Evolutionary conservation across 2,888 invertebrate genomes (phyloP), one percentile per base, ranked within the genome.

Genomic region (Melanostoma mellinum): DNA sequence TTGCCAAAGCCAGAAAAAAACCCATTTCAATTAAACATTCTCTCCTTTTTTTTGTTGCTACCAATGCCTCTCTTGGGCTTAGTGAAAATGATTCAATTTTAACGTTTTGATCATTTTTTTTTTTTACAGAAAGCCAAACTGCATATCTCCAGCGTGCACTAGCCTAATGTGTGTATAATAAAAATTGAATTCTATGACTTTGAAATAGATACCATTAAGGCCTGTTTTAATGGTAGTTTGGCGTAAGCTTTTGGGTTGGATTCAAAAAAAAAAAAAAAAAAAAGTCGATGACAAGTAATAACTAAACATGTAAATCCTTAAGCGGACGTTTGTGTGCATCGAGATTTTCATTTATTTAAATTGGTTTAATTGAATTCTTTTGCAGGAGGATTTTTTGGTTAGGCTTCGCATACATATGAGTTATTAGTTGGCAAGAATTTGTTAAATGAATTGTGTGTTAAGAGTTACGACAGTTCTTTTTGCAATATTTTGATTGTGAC

Each of bases 21-120:
- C 55, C 6, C 53, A 61, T 67, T 74, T 74, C 74, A 79, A 79
- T 67, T 78, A 73, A 73, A 68, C 40, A 63, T 44, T 1, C 9
- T 48, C 48, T 42, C 30, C 40, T 20, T 35, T 10, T 10, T 58
- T 60, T 60, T 67, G 20, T 46, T n/a, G 6, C 30, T 35, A 8
- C 30, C 9, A 9, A 20, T 42, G 36, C 4, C 68, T 46, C 48
- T 61, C 61, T 73, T 55, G 46, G 60, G 55, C 67, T 73, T 73
- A 79, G 78, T 61, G 61, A 68, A 68, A 79, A 73, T 73, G 61
- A 73, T 79, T 74, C 46, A 53, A 50, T 68, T 76, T 69, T 60
- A 58, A 8, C 2, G 6, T 42, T 53, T 63, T 46, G 10, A 30
- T 32, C 6, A 9, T 33, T 50, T 58, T 38, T 9, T 50, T 9